Evolutionary conservation across 1,140 invertebrate species (phyloP).

Genomic region (Euwallacea similis): DNA sequence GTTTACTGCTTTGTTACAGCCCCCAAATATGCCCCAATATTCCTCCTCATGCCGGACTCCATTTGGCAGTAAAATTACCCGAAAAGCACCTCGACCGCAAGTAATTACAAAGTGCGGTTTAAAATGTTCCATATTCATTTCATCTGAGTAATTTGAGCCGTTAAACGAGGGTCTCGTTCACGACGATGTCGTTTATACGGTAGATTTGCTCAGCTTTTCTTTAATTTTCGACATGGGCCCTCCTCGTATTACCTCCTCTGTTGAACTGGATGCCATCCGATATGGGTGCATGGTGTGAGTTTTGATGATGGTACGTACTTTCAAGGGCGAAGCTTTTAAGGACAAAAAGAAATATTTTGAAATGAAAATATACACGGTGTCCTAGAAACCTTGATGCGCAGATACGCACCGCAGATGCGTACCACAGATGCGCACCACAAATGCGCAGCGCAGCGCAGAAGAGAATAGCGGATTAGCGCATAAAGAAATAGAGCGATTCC

Average conservation of each 20-base stretch:
- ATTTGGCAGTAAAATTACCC: constrained; percentile 41
- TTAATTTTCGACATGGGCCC: constrained; percentile 46
- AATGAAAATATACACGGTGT: too few species aligned
- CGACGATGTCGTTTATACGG: constrained; percentile 46
- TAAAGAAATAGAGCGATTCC: too few species aligned
- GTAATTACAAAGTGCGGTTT: constrained; percentile 46
- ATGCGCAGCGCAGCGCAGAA: too few species aligned
- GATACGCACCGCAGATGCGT: too few species aligned
- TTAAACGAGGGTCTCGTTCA: constrained; percentile 37
- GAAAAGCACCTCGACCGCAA: constrained; percentile 42
- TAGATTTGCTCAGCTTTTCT: constrained; percentile 53
- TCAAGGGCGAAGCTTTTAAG: too few species aligned
- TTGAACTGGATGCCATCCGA: constrained; percentile 38
- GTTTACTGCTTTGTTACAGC: too few species aligned
- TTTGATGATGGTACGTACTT: too few species aligned
- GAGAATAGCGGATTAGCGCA: too few species aligned
- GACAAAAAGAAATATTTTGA: too few species aligned
- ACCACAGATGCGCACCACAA: too few species aligned
- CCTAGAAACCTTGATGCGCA: too few species aligned
- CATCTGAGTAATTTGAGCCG: constrained; percentile 46
- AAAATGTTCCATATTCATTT: constrained; percentile 48
- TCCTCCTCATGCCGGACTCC: not conserved
- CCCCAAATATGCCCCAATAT: too few species aligned
- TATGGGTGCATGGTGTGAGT: constrained; percentile 21
- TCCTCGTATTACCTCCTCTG: constrained; percentile 39